These are phyloP conservation scores for Apamea epomidion DNA, from an alignment of 2,888 invertebrate genomes.

Conservation along the genomic window DNA sequence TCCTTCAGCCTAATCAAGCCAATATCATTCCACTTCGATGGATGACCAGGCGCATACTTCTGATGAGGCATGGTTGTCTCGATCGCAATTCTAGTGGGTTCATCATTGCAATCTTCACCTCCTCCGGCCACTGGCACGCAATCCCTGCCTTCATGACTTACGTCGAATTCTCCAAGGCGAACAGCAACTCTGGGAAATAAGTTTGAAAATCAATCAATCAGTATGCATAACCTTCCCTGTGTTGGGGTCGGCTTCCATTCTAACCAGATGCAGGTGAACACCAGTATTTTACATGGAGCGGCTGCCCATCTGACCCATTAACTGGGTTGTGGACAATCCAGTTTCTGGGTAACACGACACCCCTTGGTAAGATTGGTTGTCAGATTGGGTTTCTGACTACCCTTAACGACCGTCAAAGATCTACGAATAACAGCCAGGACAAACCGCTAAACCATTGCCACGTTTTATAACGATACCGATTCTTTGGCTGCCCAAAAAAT, in stretches of 20 bases:
- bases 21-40: slow-evolving; percentile 39
- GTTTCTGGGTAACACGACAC: no score
- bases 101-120: slow-evolving; percentile 34
- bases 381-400: background rate
- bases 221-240: background rate
- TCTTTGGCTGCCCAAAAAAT: no score
- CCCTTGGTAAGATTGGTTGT: background rate
- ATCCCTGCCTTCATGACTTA: slow-evolving; percentile 34
- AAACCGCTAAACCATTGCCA: no score
- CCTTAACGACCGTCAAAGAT: background rate
- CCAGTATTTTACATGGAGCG: background rate
- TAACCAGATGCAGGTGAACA: background rate
- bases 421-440: no score
- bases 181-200: slow-evolving; percentile 19
- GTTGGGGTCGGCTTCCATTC: background rate
- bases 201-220: background rate
- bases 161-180: slow-evolving; percentile 39
- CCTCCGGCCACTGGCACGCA: background rate
- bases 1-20: slow-evolving; percentile 47
- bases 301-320: no score
- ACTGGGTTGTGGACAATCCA: no score
- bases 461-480: no score
- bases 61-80: slow-evolving; percentile 46
- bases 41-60: background rate
- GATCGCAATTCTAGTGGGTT: slow-evolving; percentile 38